phyloP scores from a whole-genome alignment of 2,113 vertebrate genomes.

The Chloroceryle aenea region DNA sequence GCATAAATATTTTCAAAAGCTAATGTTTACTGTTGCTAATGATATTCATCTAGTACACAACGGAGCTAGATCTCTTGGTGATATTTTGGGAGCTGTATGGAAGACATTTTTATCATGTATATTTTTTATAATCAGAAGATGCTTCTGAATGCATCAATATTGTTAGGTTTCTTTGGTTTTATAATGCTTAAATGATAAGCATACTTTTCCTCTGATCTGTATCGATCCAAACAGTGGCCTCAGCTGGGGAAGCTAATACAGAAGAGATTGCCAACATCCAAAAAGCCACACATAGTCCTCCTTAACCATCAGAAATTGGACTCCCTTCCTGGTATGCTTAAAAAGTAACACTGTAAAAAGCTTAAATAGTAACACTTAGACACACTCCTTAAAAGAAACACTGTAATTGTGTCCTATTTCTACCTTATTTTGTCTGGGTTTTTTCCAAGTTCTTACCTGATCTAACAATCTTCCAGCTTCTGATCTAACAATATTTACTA shows the following conservation, averaged over 20 bases:
- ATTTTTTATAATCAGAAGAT: slow-evolving; percentile 6
- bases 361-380: background rate
- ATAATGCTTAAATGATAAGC: background rate
- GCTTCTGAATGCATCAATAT: background rate
- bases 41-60: slow-evolving; percentile 26
- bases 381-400: background rate
- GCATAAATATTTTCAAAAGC: slow-evolving; percentile 48
- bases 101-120: slow-evolving; percentile 27
- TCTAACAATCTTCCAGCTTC: background rate
- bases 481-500: background rate
- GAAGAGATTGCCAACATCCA: background rate
- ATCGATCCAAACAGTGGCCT: background rate
- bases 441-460: background rate
- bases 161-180: background rate
- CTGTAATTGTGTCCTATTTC: background rate
- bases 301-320: background rate
- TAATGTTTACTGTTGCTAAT: slow-evolving; percentile 45
- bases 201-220: background rate
- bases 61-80: background rate
- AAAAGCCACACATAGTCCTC: background rate
- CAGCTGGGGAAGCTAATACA: background rate
- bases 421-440: background rate
- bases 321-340: background rate
- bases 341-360: background rate
- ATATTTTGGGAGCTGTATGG: background rate